Percentiles rank a stretch among this genome's conserved stretches.
Evolutionary conservation across 2,888 invertebrate species (phyloP).

Genomic region (Acanthosepion lycidas): DNA sequence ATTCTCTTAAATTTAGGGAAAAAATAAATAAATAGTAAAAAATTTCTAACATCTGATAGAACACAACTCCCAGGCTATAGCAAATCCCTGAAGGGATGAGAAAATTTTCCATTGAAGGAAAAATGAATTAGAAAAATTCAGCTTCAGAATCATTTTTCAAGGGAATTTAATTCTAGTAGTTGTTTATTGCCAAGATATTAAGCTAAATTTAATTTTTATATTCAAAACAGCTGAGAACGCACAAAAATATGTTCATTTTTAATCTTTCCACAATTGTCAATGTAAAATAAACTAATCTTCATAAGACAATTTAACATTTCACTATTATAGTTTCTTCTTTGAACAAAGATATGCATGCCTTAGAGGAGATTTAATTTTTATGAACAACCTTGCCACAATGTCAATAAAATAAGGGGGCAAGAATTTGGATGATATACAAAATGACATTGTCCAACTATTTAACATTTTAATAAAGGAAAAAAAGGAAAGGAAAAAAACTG

Average conservation of each 20-base stretch:
- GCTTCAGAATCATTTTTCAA: not conserved
- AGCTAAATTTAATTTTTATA: not conserved
- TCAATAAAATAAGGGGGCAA: not conserved
- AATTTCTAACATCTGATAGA: too few species aligned
- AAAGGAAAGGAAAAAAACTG: not conserved
- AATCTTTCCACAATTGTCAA: not conserved
- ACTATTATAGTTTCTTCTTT: not conserved
- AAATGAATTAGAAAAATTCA: not conserved
- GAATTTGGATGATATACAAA: not conserved
- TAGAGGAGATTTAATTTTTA: not conserved
- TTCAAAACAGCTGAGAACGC: not conserved
- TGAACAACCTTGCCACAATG: not conserved
- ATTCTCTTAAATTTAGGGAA: too few species aligned
- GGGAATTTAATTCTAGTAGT: not conserved
- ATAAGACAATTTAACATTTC: not conserved
- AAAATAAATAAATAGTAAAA: too few species aligned
- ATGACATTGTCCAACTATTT: not conserved
- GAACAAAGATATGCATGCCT: not conserved
- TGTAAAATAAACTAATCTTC: not conserved
- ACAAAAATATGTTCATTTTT: not conserved
- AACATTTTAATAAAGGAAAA: not conserved
- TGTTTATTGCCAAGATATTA: not conserved
- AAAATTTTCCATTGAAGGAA: not conserved
- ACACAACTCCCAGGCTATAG: not conserved
- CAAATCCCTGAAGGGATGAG: not conserved